Evolutionary conservation across 2,113 vertebrate species (phyloP).

Genomic region (Nymphicus hollandicus): DNA sequence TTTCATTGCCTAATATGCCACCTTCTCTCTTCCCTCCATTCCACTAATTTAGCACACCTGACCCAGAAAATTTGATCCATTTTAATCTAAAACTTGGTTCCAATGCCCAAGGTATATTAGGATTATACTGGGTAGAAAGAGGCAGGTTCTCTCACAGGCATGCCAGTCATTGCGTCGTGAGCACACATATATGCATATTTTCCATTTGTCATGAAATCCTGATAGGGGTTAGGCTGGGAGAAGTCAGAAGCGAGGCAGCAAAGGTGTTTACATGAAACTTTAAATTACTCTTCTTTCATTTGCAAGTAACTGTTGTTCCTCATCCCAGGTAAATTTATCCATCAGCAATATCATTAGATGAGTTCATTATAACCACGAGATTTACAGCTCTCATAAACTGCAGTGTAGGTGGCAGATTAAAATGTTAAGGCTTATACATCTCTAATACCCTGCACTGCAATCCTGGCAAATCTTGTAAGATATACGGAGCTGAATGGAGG

Average conservation of each 20-base stretch:
- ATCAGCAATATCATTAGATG: constrained; percentile 71
- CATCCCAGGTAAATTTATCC: constrained; percentile 57
- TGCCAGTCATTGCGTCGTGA: not conserved
- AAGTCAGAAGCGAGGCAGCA: constrained; percentile 23
- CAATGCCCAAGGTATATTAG: not conserved
- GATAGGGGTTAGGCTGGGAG: constrained; percentile 52
- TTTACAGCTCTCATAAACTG: constrained; percentile 67
- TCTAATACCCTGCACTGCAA: not conserved
- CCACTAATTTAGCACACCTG: not conserved
- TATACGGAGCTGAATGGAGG: not conserved
- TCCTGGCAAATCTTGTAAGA: not conserved
- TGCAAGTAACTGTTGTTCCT: constrained; percentile 61
- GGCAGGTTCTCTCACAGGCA: not conserved
- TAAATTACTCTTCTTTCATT: constrained; percentile 57
- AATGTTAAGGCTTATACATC: constrained; percentile 54
- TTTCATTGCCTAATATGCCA: not conserved
- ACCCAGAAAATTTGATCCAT: not conserved
- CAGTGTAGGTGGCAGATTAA: constrained; percentile 71
- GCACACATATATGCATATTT: constrained; percentile 1
- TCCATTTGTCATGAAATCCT: constrained; percentile 51
- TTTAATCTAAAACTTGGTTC: not conserved
- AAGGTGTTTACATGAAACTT: constrained; percentile 66
- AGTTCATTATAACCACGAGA: constrained; percentile 66
- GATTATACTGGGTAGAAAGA: not conserved
- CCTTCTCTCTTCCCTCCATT: not conserved